Base-by-base conservation (phyloP, 2,113 vertebrate genomes). In the Nyctibius bracteatus region DNA sequence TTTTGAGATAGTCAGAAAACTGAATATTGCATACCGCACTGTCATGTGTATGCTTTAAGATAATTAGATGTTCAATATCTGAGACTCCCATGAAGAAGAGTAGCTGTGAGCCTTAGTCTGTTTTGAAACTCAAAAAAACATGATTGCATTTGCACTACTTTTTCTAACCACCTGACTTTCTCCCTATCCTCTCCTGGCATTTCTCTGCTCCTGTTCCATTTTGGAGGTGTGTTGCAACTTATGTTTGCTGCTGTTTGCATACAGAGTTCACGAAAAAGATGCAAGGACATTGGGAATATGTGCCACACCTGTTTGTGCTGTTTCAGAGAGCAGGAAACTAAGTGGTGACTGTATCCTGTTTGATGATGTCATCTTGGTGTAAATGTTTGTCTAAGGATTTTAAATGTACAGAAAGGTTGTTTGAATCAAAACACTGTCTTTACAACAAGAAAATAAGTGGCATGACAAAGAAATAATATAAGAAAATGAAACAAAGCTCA, bases 1-100 rank as follows among this genome's bases (percentile, higher is more conserved):
- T 92, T 95, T 92, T 55, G 31, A 47, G n/a, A 65, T 92, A 90
- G 92, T 91, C 61, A 72, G 61, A 89, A 75, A 89, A 89, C 5
- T 52, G 44, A 89, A 9, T 74, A 47, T 70, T 85, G 52, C 86
- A 59, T 61, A 67, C 31, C 39, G 52, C 23, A 58, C 8, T 74
- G 72, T 35, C 17, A 4, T 65, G 47, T 5, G 28, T 77, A 43
- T 3, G 9, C 52, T 92, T 82, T 62, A 83, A 80, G 65, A 82
- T 96, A 91, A 96, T 96, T 94, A 93, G 44, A 57, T 51, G 10
- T 52, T 90, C 62, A 83, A n/a, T 74, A 81, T 27, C 10, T 1
- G 31, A 81, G 63, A 54, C 24, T 70, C 23, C 22, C 33, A 71
- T 2, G 5, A 94, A 88, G 66, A 91, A 47, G 23, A 68, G 25